These are phyloP conservation scores for Pemphredon lugubris DNA, from an alignment of 2,888 invertebrate species.

Conservation along the genomic window DNA sequence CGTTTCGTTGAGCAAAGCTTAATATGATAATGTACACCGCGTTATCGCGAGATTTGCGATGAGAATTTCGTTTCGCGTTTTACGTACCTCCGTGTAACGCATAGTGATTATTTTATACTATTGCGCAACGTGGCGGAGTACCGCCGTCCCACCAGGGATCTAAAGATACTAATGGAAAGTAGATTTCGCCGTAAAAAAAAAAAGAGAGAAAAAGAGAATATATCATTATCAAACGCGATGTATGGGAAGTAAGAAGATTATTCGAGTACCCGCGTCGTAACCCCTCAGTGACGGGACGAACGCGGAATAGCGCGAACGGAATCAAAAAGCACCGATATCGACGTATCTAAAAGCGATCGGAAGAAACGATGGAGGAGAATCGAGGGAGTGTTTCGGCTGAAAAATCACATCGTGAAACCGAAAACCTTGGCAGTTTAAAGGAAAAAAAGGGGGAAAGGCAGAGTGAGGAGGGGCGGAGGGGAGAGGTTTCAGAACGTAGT, in stretches of 20 bases:
- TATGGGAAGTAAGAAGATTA: too few relatives aligned
- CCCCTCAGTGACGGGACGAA: too few relatives aligned
- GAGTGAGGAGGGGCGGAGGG: conserved; percentile 29
- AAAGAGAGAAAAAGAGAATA: too few relatives aligned
- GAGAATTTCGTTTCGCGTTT: neutral
- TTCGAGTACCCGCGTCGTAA: too few relatives aligned
- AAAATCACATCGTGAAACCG: conserved; percentile 45
- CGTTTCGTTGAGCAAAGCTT: conserved; percentile 30
- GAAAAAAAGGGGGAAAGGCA: neutral
- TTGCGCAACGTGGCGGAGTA: neutral
- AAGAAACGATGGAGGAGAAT: neutral
- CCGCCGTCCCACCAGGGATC: neutral
- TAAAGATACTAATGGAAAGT: neutral
- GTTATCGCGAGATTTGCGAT: conserved; percentile 26
- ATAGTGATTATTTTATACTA: conserved; percentile 16
- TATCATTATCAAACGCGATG: too few relatives aligned
- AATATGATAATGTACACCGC: conserved; percentile 41
- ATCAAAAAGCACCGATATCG: too few relatives aligned
- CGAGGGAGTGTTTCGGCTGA: conserved; percentile 26
- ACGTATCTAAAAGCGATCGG: neutral
- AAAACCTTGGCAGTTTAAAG: conserved; percentile 12
- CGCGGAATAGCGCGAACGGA: too few relatives aligned
- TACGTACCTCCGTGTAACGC: conserved; percentile 2
- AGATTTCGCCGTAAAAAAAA: neutral
- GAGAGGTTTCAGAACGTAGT: conserved; percentile 38